Percentiles rank a stretch among this genome's conserved stretches.
Evolutionary conservation across 2,113 vertebrate species (phyloP).

Genomic region (Amphiprion percula): DNA sequence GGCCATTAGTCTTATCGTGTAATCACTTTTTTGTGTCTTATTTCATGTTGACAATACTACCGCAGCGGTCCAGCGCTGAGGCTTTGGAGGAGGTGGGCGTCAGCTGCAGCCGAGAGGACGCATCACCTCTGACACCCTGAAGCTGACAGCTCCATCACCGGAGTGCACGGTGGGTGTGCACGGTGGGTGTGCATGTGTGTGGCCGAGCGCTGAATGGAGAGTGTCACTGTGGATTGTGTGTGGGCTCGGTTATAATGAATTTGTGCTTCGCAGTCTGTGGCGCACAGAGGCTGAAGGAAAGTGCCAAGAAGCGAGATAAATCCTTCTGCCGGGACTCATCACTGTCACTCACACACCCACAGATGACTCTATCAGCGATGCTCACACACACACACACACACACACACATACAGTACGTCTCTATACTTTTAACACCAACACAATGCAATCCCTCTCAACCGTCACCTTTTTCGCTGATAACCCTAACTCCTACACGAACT

Average conservation of each 20-base stretch:
- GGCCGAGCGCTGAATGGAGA: background rate
- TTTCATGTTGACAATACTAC: no score
- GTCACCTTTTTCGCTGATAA: no score
- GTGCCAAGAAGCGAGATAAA: conserved; percentile 30
- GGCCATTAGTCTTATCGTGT: no score
- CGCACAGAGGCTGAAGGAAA: background rate
- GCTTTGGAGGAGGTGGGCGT: conserved; percentile 25
- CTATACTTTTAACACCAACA: no score
- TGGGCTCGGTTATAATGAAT: conserved; percentile 12
- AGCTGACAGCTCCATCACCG: conserved; percentile 57
- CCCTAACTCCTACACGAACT: no score
- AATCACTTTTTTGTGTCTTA: no score
- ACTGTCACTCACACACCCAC: conserved; percentile 50
- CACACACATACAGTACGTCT: no score
- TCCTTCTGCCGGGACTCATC: conserved; percentile 9
- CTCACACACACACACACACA: no score
- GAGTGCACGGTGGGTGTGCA: background rate
- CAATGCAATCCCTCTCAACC: no score
- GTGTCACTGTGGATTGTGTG: background rate
- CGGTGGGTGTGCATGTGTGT: background rate
- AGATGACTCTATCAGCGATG: background rate
- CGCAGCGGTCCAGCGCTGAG: background rate
- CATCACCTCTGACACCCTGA: conserved; percentile 49
- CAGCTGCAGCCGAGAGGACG: conserved; percentile 70
- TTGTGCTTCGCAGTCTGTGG: background rate